These are phyloP conservation scores for Zaprionus lachaisei DNA, from an alignment of 1,140 invertebrate genomes.

Conservation along the genomic window DNA sequence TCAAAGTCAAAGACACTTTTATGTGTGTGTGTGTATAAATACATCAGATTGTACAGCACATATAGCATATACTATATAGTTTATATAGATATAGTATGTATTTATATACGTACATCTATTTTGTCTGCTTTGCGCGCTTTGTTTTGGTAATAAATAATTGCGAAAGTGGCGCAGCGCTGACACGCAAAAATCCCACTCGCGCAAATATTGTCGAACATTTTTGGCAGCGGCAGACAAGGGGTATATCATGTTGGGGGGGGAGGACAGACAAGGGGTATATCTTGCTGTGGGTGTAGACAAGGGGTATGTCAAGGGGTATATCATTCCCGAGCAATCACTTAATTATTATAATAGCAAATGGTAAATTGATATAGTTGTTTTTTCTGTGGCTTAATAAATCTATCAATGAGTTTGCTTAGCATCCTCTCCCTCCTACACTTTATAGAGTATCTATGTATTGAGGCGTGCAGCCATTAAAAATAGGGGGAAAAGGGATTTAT, in stretches of 20 bases:
- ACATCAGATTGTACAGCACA: background rate
- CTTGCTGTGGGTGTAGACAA: background rate
- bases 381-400: background rate
- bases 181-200: slow-evolving; percentile 63
- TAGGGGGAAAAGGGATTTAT: no score
- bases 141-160: slow-evolving; percentile 43
- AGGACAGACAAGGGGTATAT: background rate
- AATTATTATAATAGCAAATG: slow-evolving; percentile 4
- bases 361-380: background rate
- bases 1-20: slow-evolving; percentile 72
- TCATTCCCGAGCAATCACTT: background rate
- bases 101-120: slow-evolving; percentile 1
- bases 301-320: background rate
- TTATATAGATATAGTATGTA: slow-evolving; percentile 21
- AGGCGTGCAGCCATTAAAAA: no score
- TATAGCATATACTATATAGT: background rate
- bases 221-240: background rate
- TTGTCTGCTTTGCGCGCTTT: slow-evolving; percentile 19
- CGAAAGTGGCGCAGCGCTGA: slow-evolving; percentile 40
- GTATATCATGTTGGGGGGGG: background rate
- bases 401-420: background rate
- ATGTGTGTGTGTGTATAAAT: slow-evolving; percentile 44
- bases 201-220: slow-evolving; percentile 46
- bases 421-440: no score
- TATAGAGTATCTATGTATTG: background rate